Evolutionary conservation across 2,113 vertebrate genomes (phyloP).

Genomic region (Gambusia holbrooki): DNA sequence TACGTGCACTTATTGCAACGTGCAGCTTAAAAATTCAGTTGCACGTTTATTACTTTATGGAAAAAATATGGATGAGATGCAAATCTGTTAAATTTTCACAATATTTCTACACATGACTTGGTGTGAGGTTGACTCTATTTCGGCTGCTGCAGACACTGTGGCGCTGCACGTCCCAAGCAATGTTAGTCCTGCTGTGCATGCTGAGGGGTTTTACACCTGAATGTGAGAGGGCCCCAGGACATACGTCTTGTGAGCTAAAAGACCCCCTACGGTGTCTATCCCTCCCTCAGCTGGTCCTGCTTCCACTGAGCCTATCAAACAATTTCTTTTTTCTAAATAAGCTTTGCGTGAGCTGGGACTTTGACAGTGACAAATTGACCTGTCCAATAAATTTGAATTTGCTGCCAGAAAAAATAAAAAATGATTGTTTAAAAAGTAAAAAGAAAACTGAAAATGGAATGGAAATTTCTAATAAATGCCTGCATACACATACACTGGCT

Average conservation of each 20-base stretch:
- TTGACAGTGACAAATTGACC: conserved; percentile 92
- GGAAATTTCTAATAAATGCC: conserved; percentile 7
- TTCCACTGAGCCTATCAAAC: conserved; percentile 87
- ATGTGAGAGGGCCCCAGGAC: conserved; percentile 69
- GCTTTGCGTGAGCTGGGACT: conserved; percentile 84
- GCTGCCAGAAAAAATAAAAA: conserved; percentile 82
- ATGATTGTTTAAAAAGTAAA: conserved; percentile 68
- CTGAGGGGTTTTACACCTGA: conserved; percentile 73
- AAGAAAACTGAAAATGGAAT: conserved; percentile 61
- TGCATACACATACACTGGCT: background rate
- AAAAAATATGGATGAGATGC: conserved; percentile 57
- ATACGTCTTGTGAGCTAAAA: conserved; percentile 59
- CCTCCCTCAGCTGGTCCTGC: conserved; percentile 61
- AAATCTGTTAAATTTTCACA: conserved; percentile 59
- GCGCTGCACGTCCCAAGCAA: conserved; percentile 64
- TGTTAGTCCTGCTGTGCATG: conserved; percentile 52
- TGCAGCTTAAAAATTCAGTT: background rate
- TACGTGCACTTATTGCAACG: background rate
- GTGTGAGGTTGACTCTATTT: conserved; percentile 73
- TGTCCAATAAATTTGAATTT: conserved; percentile 86
- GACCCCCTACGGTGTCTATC: conserved; percentile 71
- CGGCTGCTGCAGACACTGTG: conserved; percentile 71
- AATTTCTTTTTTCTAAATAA: conserved; percentile 61
- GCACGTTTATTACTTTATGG: background rate
- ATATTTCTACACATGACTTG: conserved; percentile 50